Conservation (phyloP, 2,888 invertebrate species). For the Macrosoma leucophasiata region DNA sequence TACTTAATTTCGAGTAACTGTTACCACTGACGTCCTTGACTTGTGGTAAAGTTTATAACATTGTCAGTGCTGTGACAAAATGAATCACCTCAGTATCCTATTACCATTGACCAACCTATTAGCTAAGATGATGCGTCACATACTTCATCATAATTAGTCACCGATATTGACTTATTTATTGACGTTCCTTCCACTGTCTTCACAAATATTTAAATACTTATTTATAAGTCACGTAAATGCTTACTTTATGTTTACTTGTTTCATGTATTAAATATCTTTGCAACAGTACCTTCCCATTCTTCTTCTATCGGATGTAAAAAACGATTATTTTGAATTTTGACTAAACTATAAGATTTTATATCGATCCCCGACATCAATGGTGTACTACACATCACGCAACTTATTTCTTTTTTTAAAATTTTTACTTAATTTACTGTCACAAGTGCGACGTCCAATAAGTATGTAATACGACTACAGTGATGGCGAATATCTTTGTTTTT, state of each 20-base stretch:
- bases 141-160: conserved; percentile 33
- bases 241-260: background rate
- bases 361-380: conserved; percentile 51
- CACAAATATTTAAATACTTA: background rate
- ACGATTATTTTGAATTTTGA: conserved; percentile 56
- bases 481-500: too few relatives aligned
- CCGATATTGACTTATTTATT: too few relatives aligned
- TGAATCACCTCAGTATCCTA: conserved; percentile 57
- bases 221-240: background rate
- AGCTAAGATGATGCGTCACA: conserved; percentile 51
- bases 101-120: conserved; percentile 56
- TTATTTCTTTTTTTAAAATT: conserved; percentile 10
- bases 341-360: conserved; percentile 49
- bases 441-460: conserved; percentile 8
- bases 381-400: conserved; percentile 48
- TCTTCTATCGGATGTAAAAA: conserved; percentile 57
- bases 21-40: conserved; percentile 3
- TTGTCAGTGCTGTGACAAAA: conserved; percentile 35
- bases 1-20: too few relatives aligned
- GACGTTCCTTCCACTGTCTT: too few relatives aligned
- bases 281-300: conserved; percentile 50
- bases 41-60: conserved; percentile 20
- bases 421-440: conserved; percentile 26
- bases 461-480: too few relatives aligned
- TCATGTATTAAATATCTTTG: background rate